Percentiles rank a stretch among this genome's conserved stretches.
Evolutionary conservation across 2,888 invertebrate genomes (phyloP).

Genomic region (Dryococelus australis): DNA sequence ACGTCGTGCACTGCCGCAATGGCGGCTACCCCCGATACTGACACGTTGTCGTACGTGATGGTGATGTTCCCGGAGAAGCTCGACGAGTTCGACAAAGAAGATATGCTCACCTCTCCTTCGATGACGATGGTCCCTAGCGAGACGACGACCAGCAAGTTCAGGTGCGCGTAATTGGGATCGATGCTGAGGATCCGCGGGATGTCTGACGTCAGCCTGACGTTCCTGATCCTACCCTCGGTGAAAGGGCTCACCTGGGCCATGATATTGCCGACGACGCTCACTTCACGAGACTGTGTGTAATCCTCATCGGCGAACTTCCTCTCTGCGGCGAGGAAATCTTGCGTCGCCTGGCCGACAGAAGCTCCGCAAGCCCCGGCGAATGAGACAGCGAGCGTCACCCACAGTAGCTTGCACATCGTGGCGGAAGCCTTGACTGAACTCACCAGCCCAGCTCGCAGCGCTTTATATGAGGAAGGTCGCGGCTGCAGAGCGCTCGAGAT

Average conservation of each 20-base stretch:
- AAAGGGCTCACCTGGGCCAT: not conserved
- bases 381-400: no score
- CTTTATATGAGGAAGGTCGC: no score
- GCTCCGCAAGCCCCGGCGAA: no score
- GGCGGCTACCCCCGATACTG: not conserved
- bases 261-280: not conserved
- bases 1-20: not conserved
- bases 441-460: no score
- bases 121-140: not conserved
- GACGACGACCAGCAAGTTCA: not conserved
- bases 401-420: no score
- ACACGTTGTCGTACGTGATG: not conserved
- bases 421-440: no score
- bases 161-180: not conserved
- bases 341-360: no score
- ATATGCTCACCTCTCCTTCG: not conserved
- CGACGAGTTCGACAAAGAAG: not conserved
- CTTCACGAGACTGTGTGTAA: no score
- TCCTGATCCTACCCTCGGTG: not conserved
- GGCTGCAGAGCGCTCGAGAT: no score
- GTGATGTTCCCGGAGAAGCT: not conserved
- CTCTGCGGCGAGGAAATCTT: not conserved
- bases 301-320: not conserved
- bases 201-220: not conserved
- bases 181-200: not conserved